phyloP scores from a whole-genome alignment of 2,888 invertebrate genomes.

The Caenorhabditis macrosperma region DNA sequence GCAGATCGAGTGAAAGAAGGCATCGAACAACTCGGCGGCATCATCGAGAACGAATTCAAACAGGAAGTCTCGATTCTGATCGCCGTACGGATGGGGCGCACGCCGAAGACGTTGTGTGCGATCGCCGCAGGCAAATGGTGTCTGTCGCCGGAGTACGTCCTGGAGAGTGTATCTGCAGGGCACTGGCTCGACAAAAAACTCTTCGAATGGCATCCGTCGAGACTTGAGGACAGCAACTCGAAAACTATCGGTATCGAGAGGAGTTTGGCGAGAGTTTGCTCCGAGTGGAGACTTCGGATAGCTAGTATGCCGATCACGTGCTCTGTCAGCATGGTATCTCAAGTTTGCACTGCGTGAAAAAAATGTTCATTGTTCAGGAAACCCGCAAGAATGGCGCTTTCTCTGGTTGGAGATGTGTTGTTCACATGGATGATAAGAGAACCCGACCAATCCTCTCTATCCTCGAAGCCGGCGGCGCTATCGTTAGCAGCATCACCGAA shows the following conservation, averaged over 20 bases:
- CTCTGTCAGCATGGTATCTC: conserved; percentile 31
- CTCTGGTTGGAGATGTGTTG: conserved; percentile 41
- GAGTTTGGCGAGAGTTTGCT: conserved; percentile 20
- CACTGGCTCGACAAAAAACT: conserved; percentile 35
- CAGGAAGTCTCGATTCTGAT: conserved; percentile 35
- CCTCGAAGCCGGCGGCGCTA: conserved; percentile 45
- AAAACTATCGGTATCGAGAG: neutral
- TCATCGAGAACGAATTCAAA: conserved; percentile 28
- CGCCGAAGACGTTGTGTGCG: conserved; percentile 34
- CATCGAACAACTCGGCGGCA: conserved; percentile 37
- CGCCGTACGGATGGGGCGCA: conserved; percentile 22
- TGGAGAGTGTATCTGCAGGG: conserved; percentile 7
- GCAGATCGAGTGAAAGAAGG: neutral
- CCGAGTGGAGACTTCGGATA: conserved; percentile 27
- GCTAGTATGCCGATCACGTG: conserved; percentile 47
- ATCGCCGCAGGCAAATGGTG: conserved; percentile 58
- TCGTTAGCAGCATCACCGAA: conserved; percentile 24
- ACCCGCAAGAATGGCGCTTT: conserved; percentile 54
- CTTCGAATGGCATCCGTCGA: conserved; percentile 41
- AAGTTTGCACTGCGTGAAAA: neutral
- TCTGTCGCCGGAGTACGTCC: conserved; percentile 44
- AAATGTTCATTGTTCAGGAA: conserved; percentile 19
- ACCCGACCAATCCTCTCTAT: conserved; percentile 10
- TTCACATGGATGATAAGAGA: conserved; percentile 30
- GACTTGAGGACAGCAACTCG: neutral